phyloP scores from a whole-genome alignment of 1,140 invertebrate species.

The Drosophila orosa region DNA sequence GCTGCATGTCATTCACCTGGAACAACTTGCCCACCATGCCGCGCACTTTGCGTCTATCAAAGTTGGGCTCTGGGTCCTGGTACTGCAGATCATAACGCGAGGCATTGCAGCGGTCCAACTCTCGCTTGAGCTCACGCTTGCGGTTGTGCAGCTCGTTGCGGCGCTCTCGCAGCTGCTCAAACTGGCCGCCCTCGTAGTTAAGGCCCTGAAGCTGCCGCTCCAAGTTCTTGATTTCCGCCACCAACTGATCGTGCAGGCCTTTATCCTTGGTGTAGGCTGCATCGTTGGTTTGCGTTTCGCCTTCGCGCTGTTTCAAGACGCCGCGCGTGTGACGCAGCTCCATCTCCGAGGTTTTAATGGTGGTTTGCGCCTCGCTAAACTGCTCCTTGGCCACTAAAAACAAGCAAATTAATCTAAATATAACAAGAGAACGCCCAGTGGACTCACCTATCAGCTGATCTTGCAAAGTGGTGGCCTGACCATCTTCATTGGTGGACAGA shows the following conservation, averaged over 20 bases:
- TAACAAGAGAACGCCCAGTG: rapidly evolving
- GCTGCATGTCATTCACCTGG: conserved; percentile 89
- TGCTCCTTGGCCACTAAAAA: conserved; percentile 89
- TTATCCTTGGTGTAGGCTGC: conserved; percentile 90
- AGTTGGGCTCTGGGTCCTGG: conserved; percentile 90
- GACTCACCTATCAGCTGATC: conserved; percentile 93
- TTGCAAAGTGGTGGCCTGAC: conserved; percentile 93
- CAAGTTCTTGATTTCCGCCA: conserved; percentile 86
- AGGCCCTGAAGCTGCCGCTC: conserved; percentile 84
- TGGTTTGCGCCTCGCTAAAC: conserved; percentile 91
- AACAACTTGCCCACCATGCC: conserved; percentile 93
- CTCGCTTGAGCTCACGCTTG: conserved; percentile 77
- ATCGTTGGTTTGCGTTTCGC: conserved; percentile 89
- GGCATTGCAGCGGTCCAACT: conserved; percentile 64
- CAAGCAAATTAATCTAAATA: not conserved
- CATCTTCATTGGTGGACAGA: conserved; percentile 91
- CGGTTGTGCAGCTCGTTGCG: conserved; percentile 85
- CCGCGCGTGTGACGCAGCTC: conserved; percentile 89
- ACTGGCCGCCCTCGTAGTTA: conserved; percentile 89
- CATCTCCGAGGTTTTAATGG: conserved; percentile 92
- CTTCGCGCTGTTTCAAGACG: conserved; percentile 88
- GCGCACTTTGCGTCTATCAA: conserved; percentile 90
- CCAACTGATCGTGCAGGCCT: conserved; percentile 86
- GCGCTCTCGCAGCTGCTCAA: conserved; percentile 86
- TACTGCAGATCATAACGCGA: conserved; percentile 90